Evolutionary conservation across 2,797 vertebrate genomes (phyloP), one percentile per base, ranked within the genome.

Genomic region (Threskiornis aethiopicus): DNA sequence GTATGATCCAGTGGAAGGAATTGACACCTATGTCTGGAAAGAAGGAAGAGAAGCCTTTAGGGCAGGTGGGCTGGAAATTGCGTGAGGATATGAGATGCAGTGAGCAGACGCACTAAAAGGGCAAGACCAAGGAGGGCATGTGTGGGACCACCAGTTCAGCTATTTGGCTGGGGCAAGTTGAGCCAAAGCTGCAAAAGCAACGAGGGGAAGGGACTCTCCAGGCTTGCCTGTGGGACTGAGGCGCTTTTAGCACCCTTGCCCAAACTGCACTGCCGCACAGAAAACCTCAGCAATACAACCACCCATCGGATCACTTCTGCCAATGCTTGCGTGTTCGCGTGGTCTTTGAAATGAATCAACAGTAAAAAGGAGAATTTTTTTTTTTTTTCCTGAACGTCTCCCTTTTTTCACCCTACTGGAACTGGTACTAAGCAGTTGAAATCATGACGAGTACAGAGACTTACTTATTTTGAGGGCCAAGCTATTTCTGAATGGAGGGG

Each of bases 31-130:
- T 0, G 10, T 49, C 22, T 51, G 72, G 22, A 61, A 66, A 65
- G 46, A 55, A 28, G 29, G 61, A 49, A 46, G 18, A 31, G n/a
- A 14, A 70, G 64, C 9, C 13, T n/a, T 25, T 9, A 0, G 3
- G 25, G 44, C 57, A n/a, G 39, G 2, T 20, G 52, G 29, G 54
- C 57, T 75, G 64, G 11, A 49, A 44, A 31, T 6, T 17, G 24
- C 1, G 1, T 2, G 9, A 46, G 55, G 57, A 7, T 33, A 28
- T 0, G 4, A 66, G 47, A 6, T 8, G 19, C 22, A 16, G 42
- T 4, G 12, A 61, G 77, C 37, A 39, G 72, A 6, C 5, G 8
- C 24, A 11, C 79, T 49, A 2, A 20, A 28, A 61, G 37, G 55
- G 33, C 37, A 61, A 20, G 25, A 16, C 22, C 16, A 21, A 64